phyloP scores from a whole-genome alignment of 2,888 invertebrate species.

The Abrostola tripartita region DNA sequence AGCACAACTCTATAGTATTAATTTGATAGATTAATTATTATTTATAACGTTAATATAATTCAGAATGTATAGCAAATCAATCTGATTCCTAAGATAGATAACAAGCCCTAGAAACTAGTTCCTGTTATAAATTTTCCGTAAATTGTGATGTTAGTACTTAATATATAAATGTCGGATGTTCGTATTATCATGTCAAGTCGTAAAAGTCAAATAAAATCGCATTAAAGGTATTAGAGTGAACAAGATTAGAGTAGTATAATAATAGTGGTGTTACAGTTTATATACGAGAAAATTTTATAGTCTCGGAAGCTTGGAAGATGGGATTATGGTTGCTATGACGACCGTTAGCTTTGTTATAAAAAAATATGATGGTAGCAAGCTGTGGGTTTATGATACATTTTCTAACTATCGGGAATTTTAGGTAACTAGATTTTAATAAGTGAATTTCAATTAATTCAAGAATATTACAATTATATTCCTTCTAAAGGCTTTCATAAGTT shows the following conservation, averaged over 20 bases:
- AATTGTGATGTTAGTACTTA: slow-evolving; percentile 43
- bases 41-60: slow-evolving; percentile 36
- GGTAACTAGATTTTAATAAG: too few relatives aligned
- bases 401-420: too few relatives aligned
- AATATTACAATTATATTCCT: too few relatives aligned
- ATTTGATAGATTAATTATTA: slow-evolving; percentile 39
- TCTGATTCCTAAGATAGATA: slow-evolving; percentile 40
- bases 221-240: slow-evolving; percentile 5
- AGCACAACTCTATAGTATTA: not conserved
- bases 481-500: too few relatives aligned
- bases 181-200: slow-evolving; percentile 9
- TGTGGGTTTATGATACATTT: too few relatives aligned
- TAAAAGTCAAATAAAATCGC: slow-evolving; percentile 32
- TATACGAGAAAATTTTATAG: not conserved
- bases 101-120: slow-evolving; percentile 21
- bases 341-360: too few relatives aligned
- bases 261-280: not conserved
- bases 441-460: too few relatives aligned
- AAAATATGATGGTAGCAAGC: too few relatives aligned
- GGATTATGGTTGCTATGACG: too few relatives aligned
- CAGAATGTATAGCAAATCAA: slow-evolving; percentile 32
- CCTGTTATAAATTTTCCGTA: slow-evolving; percentile 24
- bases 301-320: too few relatives aligned
- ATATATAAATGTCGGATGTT: slow-evolving; percentile 30
- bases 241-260: slow-evolving; percentile 9